Evolutionary conservation across 2,797 vertebrate genomes (phyloP), one percentile per base, ranked within the genome.

Genomic region (Galaxias olidus): DNA sequence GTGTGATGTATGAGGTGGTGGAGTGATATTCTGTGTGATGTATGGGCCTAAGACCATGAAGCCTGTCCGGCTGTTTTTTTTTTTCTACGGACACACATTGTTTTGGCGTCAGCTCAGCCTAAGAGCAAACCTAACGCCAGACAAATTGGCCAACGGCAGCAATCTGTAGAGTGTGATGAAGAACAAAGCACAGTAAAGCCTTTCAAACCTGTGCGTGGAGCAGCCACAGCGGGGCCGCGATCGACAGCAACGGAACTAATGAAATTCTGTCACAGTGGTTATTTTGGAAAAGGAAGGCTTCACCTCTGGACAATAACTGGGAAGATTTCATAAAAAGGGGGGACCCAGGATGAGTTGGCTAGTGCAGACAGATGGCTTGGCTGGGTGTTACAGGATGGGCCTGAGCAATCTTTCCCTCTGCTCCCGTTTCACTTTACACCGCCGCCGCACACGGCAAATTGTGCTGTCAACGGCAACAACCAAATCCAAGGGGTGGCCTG

Each of bases 371-470:
- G 19, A 62, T 18, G 69, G 61, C 62, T 76, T 49, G 41, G 63
- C 57, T 76, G 61, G 54, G 46, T 41, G 40, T 30, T 12, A 68
- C 52, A 74, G 49, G 68, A 67, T 44, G n/a, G 61, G 59, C 46
- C 52, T 50, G 42, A 50, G 63, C 53, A 59, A 76, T 68, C 30
- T 49, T 46, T 64, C n/a, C n/a, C n/a, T n/a, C n/a, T n/a, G n/a
- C 56, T 30, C 30, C 30, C 50, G 49, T 65, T 61, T 52, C 65
- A 59, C 45, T 63, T 62, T 65, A 48, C 65, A 64, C 65, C 41
- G 46, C 65, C 41, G 46, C 65, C 42, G 61, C 66, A 69, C 54
- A 59, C 30, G 10, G 19, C 69, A 82, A 84, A 80, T 76, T 63
- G 64, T 56, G 58, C 63, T 82, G 66, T 57, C 71, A 75, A 54